phyloP scores from a whole-genome alignment of 1,140 invertebrate genomes.

The Sarcophaga peregrina region DNA sequence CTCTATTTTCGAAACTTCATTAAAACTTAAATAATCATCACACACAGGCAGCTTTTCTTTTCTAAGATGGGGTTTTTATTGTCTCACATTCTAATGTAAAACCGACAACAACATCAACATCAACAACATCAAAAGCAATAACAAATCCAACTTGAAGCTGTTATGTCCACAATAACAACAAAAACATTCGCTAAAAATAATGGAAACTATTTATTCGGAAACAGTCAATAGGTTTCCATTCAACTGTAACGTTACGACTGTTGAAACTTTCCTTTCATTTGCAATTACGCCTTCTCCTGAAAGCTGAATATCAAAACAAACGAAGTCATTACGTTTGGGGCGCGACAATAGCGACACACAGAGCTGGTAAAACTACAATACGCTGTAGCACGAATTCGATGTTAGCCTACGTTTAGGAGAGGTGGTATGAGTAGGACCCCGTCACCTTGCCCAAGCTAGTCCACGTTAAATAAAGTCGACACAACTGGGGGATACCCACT shows the following conservation, averaged over 20 bases:
- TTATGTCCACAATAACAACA: no score
- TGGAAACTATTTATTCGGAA: neutral
- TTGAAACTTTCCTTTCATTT: neutral
- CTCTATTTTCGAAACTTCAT: slow-evolving; percentile 11
- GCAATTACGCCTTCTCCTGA: neutral
- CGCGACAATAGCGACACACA: neutral
- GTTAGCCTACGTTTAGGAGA: no score
- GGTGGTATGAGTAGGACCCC: no score
- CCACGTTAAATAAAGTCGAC: no score
- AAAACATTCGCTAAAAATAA: no score
- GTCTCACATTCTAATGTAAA: neutral
- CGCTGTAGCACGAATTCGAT: no score
- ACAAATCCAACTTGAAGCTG: neutral
- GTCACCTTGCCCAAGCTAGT: no score
- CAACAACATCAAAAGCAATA: neutral
- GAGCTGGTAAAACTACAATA: no score
- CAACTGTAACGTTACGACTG: neutral
- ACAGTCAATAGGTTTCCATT: neutral
- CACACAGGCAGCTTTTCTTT: neutral
- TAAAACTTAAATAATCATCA: slow-evolving; percentile 20
- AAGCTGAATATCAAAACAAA: neutral
- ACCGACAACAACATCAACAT: neutral
- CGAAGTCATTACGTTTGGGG: neutral
- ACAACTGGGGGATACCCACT: no score
- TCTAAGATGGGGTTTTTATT: neutral